Evolutionary conservation across 2,113 vertebrate species (phyloP).

Genomic region (Rhegmatorhina hoffmannsi): DNA sequence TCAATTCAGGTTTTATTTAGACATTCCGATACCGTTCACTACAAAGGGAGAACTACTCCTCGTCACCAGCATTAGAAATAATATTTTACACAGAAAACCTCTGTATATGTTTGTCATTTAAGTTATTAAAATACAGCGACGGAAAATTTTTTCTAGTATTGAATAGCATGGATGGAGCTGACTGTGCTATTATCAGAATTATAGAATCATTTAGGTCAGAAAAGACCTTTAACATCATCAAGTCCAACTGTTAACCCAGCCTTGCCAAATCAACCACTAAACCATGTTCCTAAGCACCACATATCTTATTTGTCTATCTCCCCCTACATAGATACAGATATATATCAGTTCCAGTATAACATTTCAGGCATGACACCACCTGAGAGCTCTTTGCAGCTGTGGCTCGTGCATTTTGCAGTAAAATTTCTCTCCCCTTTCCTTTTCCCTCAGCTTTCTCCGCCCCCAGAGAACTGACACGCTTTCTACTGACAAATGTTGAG

Average conservation of each 20-base stretch:
- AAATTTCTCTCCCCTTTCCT: background rate
- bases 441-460: background rate
- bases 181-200: background rate
- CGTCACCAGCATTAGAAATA: background rate
- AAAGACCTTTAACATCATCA: background rate
- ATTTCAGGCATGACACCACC: background rate
- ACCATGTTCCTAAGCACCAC: background rate
- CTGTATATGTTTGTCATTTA: background rate
- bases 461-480: constrained; percentile 40
- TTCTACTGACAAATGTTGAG: constrained; percentile 52
- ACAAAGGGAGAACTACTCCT: background rate
- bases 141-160: background rate
- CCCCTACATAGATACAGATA: background rate
- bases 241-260: background rate
- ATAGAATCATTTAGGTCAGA: background rate
- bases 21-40: background rate
- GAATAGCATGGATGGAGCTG: background rate
- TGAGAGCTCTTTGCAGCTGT: constrained; percentile 1
- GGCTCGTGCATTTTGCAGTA: background rate
- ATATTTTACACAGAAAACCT: background rate
- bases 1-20: background rate
- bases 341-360: background rate
- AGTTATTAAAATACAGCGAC: background rate
- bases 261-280: background rate
- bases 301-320: background rate